These are phyloP conservation scores for Aegithalos caudatus DNA, from an alignment of 2,113 vertebrate species.

Conservation along the genomic window DNA sequence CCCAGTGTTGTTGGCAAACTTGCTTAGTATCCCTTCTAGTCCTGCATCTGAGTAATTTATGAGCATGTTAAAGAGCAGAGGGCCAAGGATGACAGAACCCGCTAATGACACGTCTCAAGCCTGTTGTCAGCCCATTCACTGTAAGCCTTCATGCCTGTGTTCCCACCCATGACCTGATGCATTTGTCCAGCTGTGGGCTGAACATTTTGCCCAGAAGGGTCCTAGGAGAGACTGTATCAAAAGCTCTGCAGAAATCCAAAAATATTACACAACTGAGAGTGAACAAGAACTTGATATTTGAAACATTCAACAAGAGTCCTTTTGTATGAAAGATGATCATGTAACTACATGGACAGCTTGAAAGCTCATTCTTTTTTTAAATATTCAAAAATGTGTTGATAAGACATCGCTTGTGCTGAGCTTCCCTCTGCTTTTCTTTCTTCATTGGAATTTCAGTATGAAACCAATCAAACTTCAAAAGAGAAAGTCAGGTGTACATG, in stretches of 20 bases:
- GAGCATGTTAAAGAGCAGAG: neutral
- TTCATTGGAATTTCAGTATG: neutral
- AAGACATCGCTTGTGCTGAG: neutral
- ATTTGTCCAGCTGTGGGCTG: neutral
- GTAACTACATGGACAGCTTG: neutral
- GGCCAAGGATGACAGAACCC: neutral
- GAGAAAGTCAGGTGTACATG: neutral
- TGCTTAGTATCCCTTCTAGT: neutral
- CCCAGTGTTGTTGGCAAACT: neutral
- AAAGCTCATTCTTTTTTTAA: neutral
- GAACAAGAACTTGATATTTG: neutral
- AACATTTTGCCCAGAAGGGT: neutral
- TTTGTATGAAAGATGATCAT: neutral
- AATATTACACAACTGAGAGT: neutral
- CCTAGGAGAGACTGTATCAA: neutral
- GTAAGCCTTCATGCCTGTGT: neutral
- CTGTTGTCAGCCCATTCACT: neutral
- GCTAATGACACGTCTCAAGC: neutral
- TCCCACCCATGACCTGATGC: rapidly evolving
- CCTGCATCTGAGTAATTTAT: neutral
- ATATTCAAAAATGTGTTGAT: neutral
- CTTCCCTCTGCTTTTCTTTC: neutral
- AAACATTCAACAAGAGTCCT: neutral
- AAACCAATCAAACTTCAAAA: neutral
- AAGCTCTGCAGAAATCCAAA: neutral